phyloP scores from a whole-genome alignment of 2,797 vertebrate genomes.

The Megalops cyprinoides region DNA sequence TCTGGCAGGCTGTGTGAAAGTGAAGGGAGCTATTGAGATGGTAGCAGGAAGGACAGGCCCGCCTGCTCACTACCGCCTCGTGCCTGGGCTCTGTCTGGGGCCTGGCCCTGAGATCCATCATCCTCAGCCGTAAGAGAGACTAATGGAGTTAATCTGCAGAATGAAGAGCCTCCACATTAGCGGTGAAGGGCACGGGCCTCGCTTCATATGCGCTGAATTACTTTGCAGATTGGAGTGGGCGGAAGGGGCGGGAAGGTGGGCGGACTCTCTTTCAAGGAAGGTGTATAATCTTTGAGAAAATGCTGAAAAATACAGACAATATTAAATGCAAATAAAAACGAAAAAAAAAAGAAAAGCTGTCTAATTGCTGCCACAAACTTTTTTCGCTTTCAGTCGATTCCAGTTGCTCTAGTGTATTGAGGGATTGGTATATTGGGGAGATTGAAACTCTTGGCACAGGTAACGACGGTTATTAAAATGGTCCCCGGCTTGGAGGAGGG shows the following conservation, averaged over 20 bases:
- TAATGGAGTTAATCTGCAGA: slow-evolving; percentile 18
- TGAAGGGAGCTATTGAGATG: background rate
- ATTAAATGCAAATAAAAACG: background rate
- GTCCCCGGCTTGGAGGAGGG: background rate
- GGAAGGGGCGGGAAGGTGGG: background rate
- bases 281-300: too few relatives aligned
- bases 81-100: background rate
- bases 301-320: too few relatives aligned
- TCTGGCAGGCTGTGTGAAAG: background rate
- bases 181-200: background rate
- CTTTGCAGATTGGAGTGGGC: background rate
- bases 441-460: background rate
- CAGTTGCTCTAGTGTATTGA: background rate
- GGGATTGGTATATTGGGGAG: background rate
- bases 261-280: background rate
- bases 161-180: background rate
- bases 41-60: background rate
- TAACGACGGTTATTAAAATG: background rate
- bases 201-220: background rate
- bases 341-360: background rate
- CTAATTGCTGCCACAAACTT: background rate
- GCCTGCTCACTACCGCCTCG: background rate
- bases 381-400: background rate
- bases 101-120: background rate
- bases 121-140: background rate